Evolutionary conservation across 2,888 invertebrate genomes (phyloP).

Genomic region (Phytoseiulus persimilis): DNA sequence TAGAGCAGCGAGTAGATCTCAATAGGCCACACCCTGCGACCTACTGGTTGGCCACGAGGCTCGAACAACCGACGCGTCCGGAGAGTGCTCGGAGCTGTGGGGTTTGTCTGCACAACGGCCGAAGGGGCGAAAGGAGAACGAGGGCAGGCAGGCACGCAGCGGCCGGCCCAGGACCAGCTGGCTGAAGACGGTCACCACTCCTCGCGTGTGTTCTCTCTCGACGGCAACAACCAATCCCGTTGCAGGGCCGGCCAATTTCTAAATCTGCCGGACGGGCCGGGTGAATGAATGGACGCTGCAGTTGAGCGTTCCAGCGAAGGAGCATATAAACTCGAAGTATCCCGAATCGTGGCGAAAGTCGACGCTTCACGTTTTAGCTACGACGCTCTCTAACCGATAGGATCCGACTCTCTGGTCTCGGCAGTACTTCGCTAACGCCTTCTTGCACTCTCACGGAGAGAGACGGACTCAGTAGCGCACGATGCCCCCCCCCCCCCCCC

Average conservation of each 20-base stretch:
- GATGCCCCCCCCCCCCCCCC: too few relatives aligned
- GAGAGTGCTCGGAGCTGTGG: neutral
- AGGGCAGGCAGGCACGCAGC: neutral
- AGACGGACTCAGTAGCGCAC: too few relatives aligned
- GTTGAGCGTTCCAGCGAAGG: too few relatives aligned
- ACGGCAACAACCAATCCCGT: neutral
- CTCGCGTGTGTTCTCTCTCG: neutral
- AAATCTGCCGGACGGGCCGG: neutral
- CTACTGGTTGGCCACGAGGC: neutral
- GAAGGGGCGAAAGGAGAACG: neutral
- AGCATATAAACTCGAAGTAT: too few relatives aligned
- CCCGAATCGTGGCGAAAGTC: too few relatives aligned
- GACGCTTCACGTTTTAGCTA: too few relatives aligned
- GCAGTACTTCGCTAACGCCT: too few relatives aligned
- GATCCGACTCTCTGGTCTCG: too few relatives aligned
- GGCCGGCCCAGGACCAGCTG: neutral
- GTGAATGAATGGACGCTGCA: neutral
- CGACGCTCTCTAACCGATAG: too few relatives aligned
- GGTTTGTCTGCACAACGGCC: neutral
- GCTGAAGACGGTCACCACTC: neutral
- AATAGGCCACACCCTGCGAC: neutral
- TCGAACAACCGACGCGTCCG: neutral
- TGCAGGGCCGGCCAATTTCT: neutral
- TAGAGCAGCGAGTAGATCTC: neutral
- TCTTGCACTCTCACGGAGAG: too few relatives aligned